These are phyloP conservation scores for Lagorchestes hirsutus DNA, from an alignment of 2,797 vertebrate species.

Conservation along the genomic window DNA sequence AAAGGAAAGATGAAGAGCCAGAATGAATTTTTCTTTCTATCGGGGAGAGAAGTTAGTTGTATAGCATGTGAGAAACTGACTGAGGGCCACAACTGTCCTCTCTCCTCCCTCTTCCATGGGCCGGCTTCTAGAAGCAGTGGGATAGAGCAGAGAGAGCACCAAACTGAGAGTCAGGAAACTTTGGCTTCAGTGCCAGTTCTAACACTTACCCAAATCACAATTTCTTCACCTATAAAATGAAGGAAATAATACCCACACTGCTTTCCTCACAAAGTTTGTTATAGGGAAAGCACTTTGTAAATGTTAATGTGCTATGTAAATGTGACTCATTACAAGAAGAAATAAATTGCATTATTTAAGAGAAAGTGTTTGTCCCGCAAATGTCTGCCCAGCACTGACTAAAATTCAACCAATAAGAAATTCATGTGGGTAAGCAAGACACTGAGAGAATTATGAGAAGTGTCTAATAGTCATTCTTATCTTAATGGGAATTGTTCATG, in stretches of 20 bases:
- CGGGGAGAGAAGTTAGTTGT: accelerated
- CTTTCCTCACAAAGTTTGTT: neutral
- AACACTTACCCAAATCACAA: neutral
- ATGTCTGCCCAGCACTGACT: neutral
- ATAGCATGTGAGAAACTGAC: neutral
- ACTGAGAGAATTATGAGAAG: neutral
- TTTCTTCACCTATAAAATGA: neutral
- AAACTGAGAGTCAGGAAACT: neutral
- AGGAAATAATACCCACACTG: neutral
- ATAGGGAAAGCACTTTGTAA: neutral
- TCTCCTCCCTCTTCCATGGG: neutral
- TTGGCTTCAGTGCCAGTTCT: neutral
- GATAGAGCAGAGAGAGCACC: neutral
- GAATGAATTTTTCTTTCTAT: neutral
- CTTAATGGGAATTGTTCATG: neutral
- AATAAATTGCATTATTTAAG: neutral
- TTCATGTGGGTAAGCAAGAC: neutral
- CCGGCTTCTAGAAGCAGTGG: neutral
- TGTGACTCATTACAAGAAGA: neutral
- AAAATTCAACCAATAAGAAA: neutral
- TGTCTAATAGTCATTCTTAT: neutral
- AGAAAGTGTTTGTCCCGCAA: neutral
- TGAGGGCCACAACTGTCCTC: accelerated
- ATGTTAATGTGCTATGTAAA: neutral
- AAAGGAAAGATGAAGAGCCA: neutral